Percentiles rank a stretch among this genome's conserved stretches.
Evolutionary conservation across 2,888 invertebrate genomes (phyloP).

Genomic region (Asteroscopus sphinx): DNA sequence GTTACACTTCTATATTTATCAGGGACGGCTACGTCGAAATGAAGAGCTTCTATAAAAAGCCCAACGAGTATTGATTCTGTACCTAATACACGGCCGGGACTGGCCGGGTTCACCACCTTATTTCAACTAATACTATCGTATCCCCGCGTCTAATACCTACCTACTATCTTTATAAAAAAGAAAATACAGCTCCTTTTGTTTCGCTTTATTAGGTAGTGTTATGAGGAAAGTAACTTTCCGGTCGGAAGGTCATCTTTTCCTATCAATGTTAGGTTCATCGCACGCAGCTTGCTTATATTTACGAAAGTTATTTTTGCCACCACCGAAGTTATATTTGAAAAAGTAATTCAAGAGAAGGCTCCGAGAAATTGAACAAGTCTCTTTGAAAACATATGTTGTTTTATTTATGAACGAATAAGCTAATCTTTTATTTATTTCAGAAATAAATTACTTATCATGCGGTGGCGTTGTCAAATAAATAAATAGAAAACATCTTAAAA

Average conservation of each 20-base stretch:
- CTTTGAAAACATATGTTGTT: neutral
- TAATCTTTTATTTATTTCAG: neutral
- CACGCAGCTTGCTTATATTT: conserved; percentile 53
- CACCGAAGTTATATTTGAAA: neutral
- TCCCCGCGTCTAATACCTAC: conserved; percentile 31
- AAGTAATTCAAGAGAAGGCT: neutral
- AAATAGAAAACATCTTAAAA: no score
- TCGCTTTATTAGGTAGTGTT: conserved; percentile 71
- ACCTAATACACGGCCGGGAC: conserved; percentile 24
- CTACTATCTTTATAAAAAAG: conserved; percentile 48
- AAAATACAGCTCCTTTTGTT: conserved; percentile 67
- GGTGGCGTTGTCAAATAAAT: no score
- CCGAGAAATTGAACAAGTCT: neutral
- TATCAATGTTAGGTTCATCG: conserved; percentile 66
- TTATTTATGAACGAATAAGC: neutral
- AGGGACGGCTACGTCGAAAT: conserved; percentile 7
- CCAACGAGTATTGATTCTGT: conserved; percentile 35
- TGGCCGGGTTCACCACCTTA: conserved; percentile 29
- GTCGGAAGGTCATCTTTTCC: conserved; percentile 67
- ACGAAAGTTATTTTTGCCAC: conserved; percentile 31
- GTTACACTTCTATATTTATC: conserved; percentile 31
- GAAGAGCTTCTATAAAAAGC: conserved; percentile 14
- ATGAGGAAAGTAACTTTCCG: conserved; percentile 73
- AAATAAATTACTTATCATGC: no score
- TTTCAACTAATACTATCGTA: conserved; percentile 44